Base-by-base conservation (phyloP, 2,888 invertebrate species). In the Drosophila neotestacea region DNA sequence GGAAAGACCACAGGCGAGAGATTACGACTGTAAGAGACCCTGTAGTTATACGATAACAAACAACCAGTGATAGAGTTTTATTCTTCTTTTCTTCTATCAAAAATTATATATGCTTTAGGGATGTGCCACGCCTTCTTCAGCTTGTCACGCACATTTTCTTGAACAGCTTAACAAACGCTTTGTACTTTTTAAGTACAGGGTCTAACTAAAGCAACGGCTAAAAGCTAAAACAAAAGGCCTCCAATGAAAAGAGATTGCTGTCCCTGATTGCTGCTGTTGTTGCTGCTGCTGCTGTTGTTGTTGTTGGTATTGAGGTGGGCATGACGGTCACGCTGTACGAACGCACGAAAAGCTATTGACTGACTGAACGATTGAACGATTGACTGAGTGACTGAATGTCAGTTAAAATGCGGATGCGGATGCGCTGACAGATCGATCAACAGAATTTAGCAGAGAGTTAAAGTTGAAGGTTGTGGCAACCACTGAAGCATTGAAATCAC, bases 291-390 rank as follows among this genome's bases (percentile, higher is more conserved):
- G 58, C 56, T 58, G 52, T 46, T 65, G 69, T n/a, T 56, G 58
- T 51, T 64, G 54, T 56, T 73, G 66, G 4, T 66, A 68, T 66
- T 70, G 79, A 73, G 78, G 79, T 84, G 85, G 90, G 87, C 89
- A 88, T 90, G 90, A 86, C 90, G 85, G 91, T 90, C 89, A 91
- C 90, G 91, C 85, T 86, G 77, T 64, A 52, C 85, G 87, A 81
- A 83, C 82, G 89, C 87, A 86, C 85, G 85, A 84, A 81, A 79
- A 81, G 71, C 73, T 70, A 85, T 87, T 87, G 82, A 77, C 82
- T 66, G 77, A 86, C 52, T 60, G 73, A 73, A 51, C 54, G 62
- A 58, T 39, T 68, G 73, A 51, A 44, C 52, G 58, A 51, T 36
- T 55, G 69, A 51, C 36, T 55, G 62, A 56, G 11, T 54, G 52